Base-by-base conservation (phyloP, 1,140 invertebrate species). In the Thaumatotibia leucotreta region DNA sequence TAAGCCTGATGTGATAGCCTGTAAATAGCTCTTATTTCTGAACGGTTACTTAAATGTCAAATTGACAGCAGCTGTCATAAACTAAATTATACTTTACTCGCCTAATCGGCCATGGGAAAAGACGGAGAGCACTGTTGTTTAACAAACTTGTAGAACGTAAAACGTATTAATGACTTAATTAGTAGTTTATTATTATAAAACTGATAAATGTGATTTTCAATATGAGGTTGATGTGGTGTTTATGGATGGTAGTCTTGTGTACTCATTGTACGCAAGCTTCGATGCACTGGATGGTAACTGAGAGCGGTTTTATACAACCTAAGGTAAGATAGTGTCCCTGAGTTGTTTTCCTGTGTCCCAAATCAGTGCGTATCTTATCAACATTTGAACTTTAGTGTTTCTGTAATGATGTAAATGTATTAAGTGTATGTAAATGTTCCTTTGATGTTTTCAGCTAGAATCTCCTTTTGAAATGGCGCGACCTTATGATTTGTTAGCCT, bases 401-500 rank as follows among this genome's bases (percentile, higher is more conserved):
- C 22, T n/a, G 24, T 62, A 8, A 63, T 63, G 29, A 14, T 63
- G 10, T 33, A 14, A 20, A 23, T 61, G 61, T 11, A 31, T 64
- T 2, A 31, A 52, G 20, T 52, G 20, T 54, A 39, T 31, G 22
- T 14, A n/a, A n/a, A n/a, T 61, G 24, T 31, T 35, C 31, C 14
- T 3, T 27, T 54, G 50, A 66, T 27, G 69, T 49, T 93, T 92
- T 65, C 76, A 95, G 92, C 68, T 93, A 45, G 92, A 97, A 79
- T 96, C 96, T 4, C 93, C 96, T 1, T 97, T 96, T 90, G 93
- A 95, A 86, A 91, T 97, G 86, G 93, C 94, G 33, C 91, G 94
- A 63, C 96, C 96, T 0, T 94, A 97, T 82, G 96, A 98, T 86
- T 88, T 98, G 23, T 85, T 97, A 50, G 94, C 94, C 0, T 94